A percentile compares a stretch with the other conserved stretches of the same genome.
Conservation (phyloP, 2,797 vertebrate genomes). For the Poeciliopsis gracilis region DNA sequence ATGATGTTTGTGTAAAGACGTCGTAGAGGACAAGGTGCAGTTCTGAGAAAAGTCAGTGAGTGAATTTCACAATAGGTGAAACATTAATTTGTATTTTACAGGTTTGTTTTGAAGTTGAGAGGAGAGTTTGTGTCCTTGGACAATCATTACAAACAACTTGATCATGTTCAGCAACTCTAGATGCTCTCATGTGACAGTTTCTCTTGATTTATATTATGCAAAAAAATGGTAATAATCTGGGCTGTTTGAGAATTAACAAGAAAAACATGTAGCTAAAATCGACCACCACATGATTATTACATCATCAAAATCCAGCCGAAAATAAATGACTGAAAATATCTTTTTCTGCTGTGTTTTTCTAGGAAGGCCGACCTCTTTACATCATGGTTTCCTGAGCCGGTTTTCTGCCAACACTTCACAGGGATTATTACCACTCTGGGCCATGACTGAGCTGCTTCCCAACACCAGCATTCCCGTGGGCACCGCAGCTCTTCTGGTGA, state of each 20-base stretch:
- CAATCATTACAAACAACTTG: not conserved
- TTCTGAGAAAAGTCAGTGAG: not conserved
- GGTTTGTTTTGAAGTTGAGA: not conserved
- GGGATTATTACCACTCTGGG: conserved; percentile 36
- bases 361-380: conserved; percentile 45
- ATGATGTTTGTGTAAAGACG: not conserved
- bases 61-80: not conserved
- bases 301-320: not conserved
- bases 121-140: not conserved
- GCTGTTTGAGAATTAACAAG: not conserved
- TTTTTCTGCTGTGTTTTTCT: conserved; percentile 10
- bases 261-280: not conserved
- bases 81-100: not conserved
- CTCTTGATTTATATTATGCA: not conserved
- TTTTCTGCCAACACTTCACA: conserved; percentile 9
- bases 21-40: too few species aligned
- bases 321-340: not conserved
- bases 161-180: not conserved
- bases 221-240: not conserved
- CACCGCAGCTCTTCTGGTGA: conserved; percentile 40
- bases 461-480: conserved; percentile 60
- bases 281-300: not conserved
- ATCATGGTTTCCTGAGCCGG: conserved; percentile 58
- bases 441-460: conserved; percentile 67
- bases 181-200: not conserved